Base-by-base conservation (phyloP, 37 sponge, comb jelly and placozoan genomes). In the Ianthella basta region DNA sequence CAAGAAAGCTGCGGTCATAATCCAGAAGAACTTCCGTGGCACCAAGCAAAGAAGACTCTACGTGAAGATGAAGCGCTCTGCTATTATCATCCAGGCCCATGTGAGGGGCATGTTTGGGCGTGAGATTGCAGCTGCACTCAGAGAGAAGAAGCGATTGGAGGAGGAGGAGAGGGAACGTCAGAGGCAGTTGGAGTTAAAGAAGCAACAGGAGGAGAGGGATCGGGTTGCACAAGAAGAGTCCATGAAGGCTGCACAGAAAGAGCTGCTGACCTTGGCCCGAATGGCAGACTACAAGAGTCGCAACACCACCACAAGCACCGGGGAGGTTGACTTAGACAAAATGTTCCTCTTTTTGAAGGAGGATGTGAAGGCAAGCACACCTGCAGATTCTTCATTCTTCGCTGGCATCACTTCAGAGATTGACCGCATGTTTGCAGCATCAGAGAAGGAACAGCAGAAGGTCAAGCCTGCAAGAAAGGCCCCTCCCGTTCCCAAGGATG, bases 41-140 rank as follows among this genome's bases (percentile, higher is more conserved):
- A 86, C 78, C 29, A 89, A 72, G 50, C 84, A 88, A 64, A 65
- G 98, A 18, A 36, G 90, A 13, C 30, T 44, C 29, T 97, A 88
- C 63, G 67, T 97, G 37, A 80, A 84, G 73, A 79, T 81, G 74
- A 70, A 90, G n/a, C 41, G 88, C 59, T 95, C 98, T 1, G 91
- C 92, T 29, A 86, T 95, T 14, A 72, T 81, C 0, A 92, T 97
- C 32, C 98, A 97, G 82, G 87, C 96, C 3, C 82, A 95, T 67
- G 74, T 85, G 39, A 80, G 98, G 37, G 98, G 96, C 0, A 86
- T 93, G 90, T 73, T 95, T 36, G 98, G 95, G 1, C 36, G 98
- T 23, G 96, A 95, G 55, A 57, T 95, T 23, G 93, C 79, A 14
- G 90, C 87, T 15, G 98, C 86, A 59, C 55, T 97, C 55, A 72